Base-by-base conservation (phyloP, 1,140 invertebrate genomes). In the Megathymus violae region DNA sequence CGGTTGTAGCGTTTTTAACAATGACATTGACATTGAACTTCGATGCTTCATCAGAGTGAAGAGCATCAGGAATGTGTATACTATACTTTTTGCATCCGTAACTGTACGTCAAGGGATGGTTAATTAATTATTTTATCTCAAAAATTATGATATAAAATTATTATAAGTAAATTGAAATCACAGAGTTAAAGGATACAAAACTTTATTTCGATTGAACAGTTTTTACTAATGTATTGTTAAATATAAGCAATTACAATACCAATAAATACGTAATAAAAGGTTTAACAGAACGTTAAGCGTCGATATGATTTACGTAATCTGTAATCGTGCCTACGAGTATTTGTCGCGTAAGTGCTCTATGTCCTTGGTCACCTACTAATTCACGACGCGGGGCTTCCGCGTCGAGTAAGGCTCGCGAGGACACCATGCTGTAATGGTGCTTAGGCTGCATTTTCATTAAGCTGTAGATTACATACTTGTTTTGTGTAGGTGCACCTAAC, bases 301-400 rank as follows among this genome's bases (percentile, higher is more conserved):
- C 25, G 44, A n/a, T 40, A 44, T 22, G 41, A 22, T 44, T 25
- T 34, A 34, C 22, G 14, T 44, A 56, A 56, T 17, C 40, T 17
- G 38, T 56, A 44, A 43, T 44, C 40, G 17, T 41, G 7, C 27
- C 19, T 22, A 13, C 17, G 43, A 56, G 40, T 56, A 40, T 44
- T 54, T 52, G 51, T 62, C 46, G 47, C 34, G 14, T 40, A 40
- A 69, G 65, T 72, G 50, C 67, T 54, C 58, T 69, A 60, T 48
- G 76, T 85, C 79, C 79, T 85, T 84, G 80, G 54, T 67, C 56
- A 71, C 59, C 63, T 72, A 83, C 76, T 86, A 84, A 88, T 85
- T 88, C 82, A 82, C 83, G 76, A 67, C n/a, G 69, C 69, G 71
- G 62, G 74, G 78, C 83, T 88, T 86, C 85, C 85, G 85, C 77